Percentiles rank a stretch among this genome's conserved stretches.
Evolutionary conservation across 1,140 invertebrate genomes (phyloP).

Genomic region (Sarcophaga peregrina): DNA sequence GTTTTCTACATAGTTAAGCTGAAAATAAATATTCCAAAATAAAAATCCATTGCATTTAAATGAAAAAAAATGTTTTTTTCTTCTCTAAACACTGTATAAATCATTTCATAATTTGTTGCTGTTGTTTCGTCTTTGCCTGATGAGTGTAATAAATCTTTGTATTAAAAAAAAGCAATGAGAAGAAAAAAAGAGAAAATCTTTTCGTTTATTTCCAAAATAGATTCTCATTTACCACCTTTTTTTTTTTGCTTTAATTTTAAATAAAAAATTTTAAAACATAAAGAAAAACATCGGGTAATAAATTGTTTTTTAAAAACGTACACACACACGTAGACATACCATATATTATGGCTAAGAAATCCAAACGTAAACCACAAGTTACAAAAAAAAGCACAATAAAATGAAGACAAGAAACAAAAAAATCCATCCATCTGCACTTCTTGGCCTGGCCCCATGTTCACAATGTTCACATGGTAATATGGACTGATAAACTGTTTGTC

Average conservation of each 20-base stretch:
- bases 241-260: background rate
- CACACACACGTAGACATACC: background rate
- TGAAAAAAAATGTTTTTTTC: background rate
- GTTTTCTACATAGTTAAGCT: background rate
- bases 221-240: slow-evolving; percentile 45
- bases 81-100: background rate
- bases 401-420: too few species aligned
- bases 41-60: background rate
- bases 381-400: background rate
- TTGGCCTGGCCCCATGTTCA: background rate
- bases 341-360: slow-evolving; percentile 44
- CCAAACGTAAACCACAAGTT: slow-evolving; percentile 39
- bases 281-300: background rate
- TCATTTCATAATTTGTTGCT: slow-evolving; percentile 18
- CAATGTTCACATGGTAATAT: background rate
- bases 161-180: too few species aligned
- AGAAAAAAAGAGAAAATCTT: background rate
- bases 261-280: background rate
- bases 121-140: background rate
- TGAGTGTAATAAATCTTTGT: slow-evolving; percentile 12
- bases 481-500: background rate
- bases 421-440: slow-evolving; percentile 36
- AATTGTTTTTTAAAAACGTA: background rate
- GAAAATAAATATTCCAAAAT: background rate
- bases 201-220: slow-evolving; percentile 9